Conservation (phyloP, 2,797 vertebrate genomes). For the Spheniscus humboldti region DNA sequence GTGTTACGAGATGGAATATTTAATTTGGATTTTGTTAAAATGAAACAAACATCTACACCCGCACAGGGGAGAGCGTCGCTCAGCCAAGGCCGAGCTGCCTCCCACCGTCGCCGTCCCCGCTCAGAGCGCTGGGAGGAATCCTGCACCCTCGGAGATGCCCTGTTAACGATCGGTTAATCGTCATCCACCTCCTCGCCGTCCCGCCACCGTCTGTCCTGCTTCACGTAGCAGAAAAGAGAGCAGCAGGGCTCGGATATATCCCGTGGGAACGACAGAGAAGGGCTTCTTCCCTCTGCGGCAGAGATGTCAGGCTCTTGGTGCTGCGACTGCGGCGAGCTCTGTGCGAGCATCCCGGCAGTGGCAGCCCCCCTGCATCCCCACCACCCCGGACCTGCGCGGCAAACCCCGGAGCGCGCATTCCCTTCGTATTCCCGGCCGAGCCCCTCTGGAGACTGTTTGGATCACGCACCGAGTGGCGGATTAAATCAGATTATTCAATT, state of each 20-base stretch:
- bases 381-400: background rate
- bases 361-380: background rate
- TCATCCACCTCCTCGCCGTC: background rate
- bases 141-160: background rate
- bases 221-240: background rate
- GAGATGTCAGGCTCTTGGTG: background rate
- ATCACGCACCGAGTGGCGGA: background rate
- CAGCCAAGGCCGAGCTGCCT: background rate
- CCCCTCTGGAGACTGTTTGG: slow-evolving; percentile 1
- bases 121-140: background rate
- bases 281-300: background rate
- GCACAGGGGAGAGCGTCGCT: rapidly evolving
- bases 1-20: background rate
- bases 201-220: background rate
- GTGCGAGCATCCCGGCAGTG: background rate
- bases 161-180: too few relatives aligned
- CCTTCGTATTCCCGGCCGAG: background rate
- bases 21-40: background rate
- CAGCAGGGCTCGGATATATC: background rate
- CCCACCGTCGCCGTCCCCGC: background rate
- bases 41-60: background rate
- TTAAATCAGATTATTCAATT: slow-evolving; percentile 43
- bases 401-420: background rate
- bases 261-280: rapidly evolving
- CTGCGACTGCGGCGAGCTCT: background rate